Conservation (phyloP, 2,113 vertebrate species). For the Perognathus longimembris region DNA sequence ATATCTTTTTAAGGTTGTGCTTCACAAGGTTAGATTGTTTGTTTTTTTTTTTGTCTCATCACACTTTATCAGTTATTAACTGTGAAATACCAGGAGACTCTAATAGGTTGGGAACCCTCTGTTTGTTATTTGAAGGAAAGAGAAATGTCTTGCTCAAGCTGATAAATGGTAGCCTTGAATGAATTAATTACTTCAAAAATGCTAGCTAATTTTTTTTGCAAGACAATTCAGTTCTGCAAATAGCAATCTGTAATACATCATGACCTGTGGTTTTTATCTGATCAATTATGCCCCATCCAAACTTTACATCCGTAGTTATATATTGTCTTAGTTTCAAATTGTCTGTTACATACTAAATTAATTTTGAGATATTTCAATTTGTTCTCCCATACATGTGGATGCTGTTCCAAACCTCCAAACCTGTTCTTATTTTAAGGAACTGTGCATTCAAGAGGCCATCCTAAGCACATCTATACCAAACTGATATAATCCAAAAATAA, state of each 20-base stretch:
- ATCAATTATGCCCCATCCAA: constrained; percentile 80
- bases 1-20: neutral
- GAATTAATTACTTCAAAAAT: constrained; percentile 82
- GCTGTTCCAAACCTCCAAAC: constrained; percentile 75
- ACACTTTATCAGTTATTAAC: constrained; percentile 58
- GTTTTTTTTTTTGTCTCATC: neutral
- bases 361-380: constrained; percentile 81
- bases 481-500: constrained; percentile 73
- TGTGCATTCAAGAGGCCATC: neutral
- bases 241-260: constrained; percentile 72
- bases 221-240: constrained; percentile 65
- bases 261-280: constrained; percentile 73
- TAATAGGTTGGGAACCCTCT: neutral
- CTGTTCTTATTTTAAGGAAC: constrained; percentile 19
- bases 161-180: constrained; percentile 80
- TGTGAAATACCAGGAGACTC: constrained; percentile 52
- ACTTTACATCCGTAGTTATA: constrained; percentile 78
- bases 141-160: constrained; percentile 68
- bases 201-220: constrained; percentile 76
- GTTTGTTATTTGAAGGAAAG: constrained; percentile 63
- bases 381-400: constrained; percentile 51
- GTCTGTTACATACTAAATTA: constrained; percentile 73
- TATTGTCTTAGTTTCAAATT: constrained; percentile 73
- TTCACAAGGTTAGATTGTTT: constrained; percentile 42
- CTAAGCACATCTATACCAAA: constrained; percentile 17